Conservation (phyloP, 2,888 invertebrate genomes). For the Caenorhabditis japonica region DNA sequence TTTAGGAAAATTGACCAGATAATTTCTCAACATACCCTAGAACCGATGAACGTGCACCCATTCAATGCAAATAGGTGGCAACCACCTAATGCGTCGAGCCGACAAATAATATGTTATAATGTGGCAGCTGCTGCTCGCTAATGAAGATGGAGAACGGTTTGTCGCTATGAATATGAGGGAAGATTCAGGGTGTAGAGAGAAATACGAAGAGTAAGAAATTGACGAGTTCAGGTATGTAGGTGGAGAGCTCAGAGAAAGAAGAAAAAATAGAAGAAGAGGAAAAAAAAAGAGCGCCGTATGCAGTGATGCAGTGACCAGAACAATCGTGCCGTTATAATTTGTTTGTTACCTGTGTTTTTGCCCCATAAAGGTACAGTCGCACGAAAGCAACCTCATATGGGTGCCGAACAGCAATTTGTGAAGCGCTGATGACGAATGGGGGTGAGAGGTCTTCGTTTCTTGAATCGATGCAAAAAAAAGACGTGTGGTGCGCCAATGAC, state of each 20-base stretch:
- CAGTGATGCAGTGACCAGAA: not conserved
- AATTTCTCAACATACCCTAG: slow-evolving; percentile 20
- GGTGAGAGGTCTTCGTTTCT: slow-evolving; percentile 1
- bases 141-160: not conserved
- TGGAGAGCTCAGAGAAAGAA: not conserved
- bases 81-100: not conserved
- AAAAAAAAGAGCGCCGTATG: not conserved
- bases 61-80: slow-evolving; percentile 1
- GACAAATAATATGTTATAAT: not conserved
- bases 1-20: too few relatives aligned
- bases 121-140: not conserved
- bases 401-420: not conserved
- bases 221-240: not conserved
- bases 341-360: slow-evolving; percentile 64
- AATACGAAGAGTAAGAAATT: not conserved
- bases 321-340: not conserved
- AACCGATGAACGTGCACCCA: slow-evolving; percentile 28
- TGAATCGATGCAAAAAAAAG: slow-evolving; percentile 40
- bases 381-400: slow-evolving; percentile 63
- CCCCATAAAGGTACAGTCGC: slow-evolving; percentile 67
- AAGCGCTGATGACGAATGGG: slow-evolving; percentile 2
- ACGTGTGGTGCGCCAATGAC: slow-evolving; percentile 37
- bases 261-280: not conserved
- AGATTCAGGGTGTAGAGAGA: not conserved
- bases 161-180: not conserved